Evolutionary conservation across 2,797 vertebrate species (phyloP).

Genomic region (Tragelaphus eurycerus): DNA sequence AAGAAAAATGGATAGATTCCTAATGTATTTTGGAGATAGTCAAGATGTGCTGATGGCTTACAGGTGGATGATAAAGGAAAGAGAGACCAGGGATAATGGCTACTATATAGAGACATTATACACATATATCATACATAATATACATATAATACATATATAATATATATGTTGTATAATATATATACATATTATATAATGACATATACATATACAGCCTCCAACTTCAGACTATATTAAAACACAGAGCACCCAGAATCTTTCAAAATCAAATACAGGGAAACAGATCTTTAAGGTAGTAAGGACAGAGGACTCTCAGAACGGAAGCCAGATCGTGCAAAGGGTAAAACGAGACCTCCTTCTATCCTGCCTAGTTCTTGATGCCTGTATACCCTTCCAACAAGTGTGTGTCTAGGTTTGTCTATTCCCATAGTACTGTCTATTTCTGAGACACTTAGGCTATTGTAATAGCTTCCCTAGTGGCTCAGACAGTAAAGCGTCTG

Average conservation of each 20-base stretch:
- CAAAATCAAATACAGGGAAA: neutral
- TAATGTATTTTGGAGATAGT: neutral
- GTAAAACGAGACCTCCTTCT: neutral
- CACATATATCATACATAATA: neutral
- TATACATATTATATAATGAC: neutral
- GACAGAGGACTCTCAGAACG: neutral
- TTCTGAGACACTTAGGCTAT: neutral
- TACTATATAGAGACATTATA: neutral
- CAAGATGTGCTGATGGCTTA: neutral
- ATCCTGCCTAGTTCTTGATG: neutral
- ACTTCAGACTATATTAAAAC: neutral
- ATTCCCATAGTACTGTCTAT: neutral
- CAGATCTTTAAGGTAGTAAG: neutral
- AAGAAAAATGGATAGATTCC: neutral
- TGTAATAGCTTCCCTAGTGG: neutral
- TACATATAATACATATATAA: neutral
- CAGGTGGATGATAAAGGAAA: neutral
- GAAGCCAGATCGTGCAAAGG: neutral
- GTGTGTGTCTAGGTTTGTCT: neutral
- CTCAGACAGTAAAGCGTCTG: neutral
- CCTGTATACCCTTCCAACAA: neutral
- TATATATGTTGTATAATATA: neutral
- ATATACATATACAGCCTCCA: neutral
- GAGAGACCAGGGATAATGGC: neutral
- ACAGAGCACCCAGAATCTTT: neutral